phyloP scores from a whole-genome alignment of 2,797 vertebrate species.

The Monodelphis domestica region DNA sequence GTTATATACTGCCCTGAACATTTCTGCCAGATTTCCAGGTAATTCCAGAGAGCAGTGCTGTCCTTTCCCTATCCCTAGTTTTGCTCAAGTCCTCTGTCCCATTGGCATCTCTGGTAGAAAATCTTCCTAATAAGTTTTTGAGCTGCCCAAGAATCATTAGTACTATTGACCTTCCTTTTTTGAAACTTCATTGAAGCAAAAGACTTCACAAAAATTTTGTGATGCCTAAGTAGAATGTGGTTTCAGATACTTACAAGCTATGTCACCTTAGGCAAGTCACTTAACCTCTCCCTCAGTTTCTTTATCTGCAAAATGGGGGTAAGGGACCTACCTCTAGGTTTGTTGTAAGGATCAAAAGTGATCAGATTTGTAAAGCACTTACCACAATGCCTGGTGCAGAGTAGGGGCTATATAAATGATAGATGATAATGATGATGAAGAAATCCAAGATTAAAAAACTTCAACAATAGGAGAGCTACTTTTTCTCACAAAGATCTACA shows the following conservation, averaged over 20 bases:
- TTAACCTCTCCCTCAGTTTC: background rate
- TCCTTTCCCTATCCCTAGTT: background rate
- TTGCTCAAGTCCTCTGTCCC: background rate
- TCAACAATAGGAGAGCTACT: background rate
- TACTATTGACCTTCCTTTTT: background rate
- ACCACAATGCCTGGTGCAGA: background rate
- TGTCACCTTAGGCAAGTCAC: background rate
- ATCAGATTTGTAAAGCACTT: background rate
- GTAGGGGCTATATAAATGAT: background rate
- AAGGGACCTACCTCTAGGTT: background rate
- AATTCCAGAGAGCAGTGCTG: background rate
- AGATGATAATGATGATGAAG: background rate
- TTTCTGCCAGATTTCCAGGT: background rate
- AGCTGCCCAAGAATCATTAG: background rate
- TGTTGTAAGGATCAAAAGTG: background rate
- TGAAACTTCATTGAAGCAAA: background rate
- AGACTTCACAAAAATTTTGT: background rate
- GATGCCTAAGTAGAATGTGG: background rate
- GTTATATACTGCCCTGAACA: background rate
- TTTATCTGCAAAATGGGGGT: background rate
- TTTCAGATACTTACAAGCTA: background rate
- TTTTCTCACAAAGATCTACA: constrained; percentile 17
- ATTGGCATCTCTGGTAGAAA: background rate
- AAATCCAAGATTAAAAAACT: background rate
- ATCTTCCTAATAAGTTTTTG: background rate